phyloP scores from a whole-genome alignment of 2,113 vertebrate species.

The Anser brachyrhynchus region DNA sequence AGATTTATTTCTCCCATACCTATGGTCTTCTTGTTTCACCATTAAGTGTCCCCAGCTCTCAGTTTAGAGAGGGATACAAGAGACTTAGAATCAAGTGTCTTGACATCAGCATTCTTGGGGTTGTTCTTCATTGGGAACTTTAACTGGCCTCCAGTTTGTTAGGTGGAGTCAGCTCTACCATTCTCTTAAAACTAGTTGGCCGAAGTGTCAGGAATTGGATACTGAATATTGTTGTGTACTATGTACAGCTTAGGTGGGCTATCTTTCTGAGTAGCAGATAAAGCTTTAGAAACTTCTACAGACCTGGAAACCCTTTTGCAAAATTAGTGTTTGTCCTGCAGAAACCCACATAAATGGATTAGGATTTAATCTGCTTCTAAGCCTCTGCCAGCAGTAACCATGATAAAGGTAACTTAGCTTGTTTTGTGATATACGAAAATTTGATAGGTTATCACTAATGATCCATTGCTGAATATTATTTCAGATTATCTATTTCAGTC shows the following conservation, averaged over 20 bases:
- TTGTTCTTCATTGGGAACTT: not conserved
- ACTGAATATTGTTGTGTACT: not conserved
- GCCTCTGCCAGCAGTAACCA: not conserved
- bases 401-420: not conserved
- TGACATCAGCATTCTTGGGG: not conserved
- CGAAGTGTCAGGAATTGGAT: not conserved
- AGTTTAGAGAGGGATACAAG: not conserved
- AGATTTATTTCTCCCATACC: not conserved
- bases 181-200: not conserved
- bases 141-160: not conserved
- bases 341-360: not conserved
- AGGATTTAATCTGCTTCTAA: constrained; percentile 9
- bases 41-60: not conserved
- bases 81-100: not conserved
- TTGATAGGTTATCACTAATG: not conserved
- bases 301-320: not conserved
- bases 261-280: not conserved
- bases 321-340: not conserved
- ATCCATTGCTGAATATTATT: not conserved
- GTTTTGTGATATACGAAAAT: not conserved
- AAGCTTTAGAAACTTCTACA: not conserved
- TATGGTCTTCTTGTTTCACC: not conserved
- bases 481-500: not conserved
- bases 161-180: not conserved
- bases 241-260: not conserved